These are phyloP conservation scores for Lamellibrachia columna DNA, from an alignment of 2,888 invertebrate genomes.

Conservation along the genomic window DNA sequence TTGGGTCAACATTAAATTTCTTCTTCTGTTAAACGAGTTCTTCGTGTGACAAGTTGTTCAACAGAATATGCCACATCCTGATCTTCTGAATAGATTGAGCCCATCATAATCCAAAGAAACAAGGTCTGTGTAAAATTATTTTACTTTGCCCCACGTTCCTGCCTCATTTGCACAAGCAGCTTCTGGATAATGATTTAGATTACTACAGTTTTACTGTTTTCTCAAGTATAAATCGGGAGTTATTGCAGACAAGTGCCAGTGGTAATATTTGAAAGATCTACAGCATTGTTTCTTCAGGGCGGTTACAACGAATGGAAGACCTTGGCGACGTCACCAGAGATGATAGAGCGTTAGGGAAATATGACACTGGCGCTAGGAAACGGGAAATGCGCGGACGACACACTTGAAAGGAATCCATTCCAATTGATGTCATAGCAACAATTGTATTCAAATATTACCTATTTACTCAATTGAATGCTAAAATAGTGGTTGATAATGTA, in stretches of 20 bases:
- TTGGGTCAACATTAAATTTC: too few relatives aligned
- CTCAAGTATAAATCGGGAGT: too few relatives aligned
- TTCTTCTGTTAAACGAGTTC: too few relatives aligned
- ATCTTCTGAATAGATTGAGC: too few relatives aligned
- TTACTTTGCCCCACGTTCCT: too few relatives aligned
- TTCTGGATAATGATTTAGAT: not conserved
- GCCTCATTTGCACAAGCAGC: too few relatives aligned
- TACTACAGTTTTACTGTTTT: not conserved
- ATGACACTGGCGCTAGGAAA: not conserved
- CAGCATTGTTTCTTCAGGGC: not conserved
- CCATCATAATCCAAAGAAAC: too few relatives aligned
- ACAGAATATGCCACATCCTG: too few relatives aligned
- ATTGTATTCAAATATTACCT: not conserved
- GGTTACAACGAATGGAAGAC: constrained; percentile 10
- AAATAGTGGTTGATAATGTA: not conserved
- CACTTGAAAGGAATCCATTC: not conserved
- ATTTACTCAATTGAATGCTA: not conserved
- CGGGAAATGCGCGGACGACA: not conserved
- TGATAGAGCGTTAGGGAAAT: not conserved
- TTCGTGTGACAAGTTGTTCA: too few relatives aligned
- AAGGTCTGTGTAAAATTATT: too few relatives aligned
- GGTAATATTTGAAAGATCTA: not conserved
- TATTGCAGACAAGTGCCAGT: too few relatives aligned
- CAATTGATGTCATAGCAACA: not conserved
- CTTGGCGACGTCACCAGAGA: not conserved